phyloP scores from a whole-genome alignment of 2,113 vertebrate genomes.

The Sinocyclocheilus anophthalmus region DNA sequence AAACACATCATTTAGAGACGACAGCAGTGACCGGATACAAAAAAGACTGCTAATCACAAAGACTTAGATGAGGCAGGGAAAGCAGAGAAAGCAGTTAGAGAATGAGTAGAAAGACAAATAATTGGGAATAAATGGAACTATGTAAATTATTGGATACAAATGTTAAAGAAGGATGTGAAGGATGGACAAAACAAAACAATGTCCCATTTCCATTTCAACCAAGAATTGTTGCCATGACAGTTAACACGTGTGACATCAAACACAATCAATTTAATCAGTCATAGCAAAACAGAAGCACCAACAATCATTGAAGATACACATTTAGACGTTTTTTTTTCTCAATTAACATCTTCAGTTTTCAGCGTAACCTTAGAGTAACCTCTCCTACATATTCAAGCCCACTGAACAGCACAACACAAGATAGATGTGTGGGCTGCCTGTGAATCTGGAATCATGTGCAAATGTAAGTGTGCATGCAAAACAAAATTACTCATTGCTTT shows the following conservation, averaged over 20 bases:
- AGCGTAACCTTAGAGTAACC: neutral
- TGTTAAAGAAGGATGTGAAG: neutral
- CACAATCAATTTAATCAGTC: slow-evolving; percentile 53
- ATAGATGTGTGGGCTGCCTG: neutral
- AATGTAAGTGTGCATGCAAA: neutral
- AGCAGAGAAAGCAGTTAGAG: neutral
- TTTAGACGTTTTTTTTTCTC: neutral
- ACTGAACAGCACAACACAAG: neutral
- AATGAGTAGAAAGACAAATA: neutral
- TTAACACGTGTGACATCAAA: slow-evolving; percentile 52
- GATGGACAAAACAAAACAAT: neutral
- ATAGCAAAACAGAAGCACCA: slow-evolving; percentile 49
- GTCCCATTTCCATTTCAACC: slow-evolving; percentile 39
- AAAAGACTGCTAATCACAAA: slow-evolving; percentile 11
- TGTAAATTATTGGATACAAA: neutral
- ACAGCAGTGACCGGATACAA: slow-evolving; percentile 8
- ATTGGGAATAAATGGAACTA: slow-evolving; percentile 1
- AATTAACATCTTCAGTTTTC: neutral
- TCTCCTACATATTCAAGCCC: neutral
- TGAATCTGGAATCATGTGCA: neutral
- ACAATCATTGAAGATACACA: slow-evolving; percentile 44
- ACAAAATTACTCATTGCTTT: neutral
- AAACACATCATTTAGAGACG: slow-evolving; percentile 32
- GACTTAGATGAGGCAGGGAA: neutral
- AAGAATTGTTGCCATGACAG: slow-evolving; percentile 38